These are phyloP conservation scores for Pyrocephalus nanus DNA, from an alignment of 2,797 vertebrate genomes.

Conservation along the genomic window DNA sequence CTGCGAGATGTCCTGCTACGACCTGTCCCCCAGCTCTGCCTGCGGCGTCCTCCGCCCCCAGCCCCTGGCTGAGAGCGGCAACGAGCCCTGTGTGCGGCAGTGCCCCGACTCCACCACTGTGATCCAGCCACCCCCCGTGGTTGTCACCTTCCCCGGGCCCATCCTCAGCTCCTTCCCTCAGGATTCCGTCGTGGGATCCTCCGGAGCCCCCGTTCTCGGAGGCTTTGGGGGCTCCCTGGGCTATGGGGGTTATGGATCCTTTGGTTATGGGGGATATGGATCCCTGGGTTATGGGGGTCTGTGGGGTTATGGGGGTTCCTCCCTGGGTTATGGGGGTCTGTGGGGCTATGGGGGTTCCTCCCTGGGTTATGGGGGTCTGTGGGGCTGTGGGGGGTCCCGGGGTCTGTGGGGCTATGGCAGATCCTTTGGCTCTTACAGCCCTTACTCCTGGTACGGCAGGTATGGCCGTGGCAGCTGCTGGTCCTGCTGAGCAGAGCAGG, in stretches of 20 bases:
- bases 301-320: neutral
- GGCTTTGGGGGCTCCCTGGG: neutral
- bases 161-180: slow-evolving; percentile 2
- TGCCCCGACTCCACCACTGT: neutral
- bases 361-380: neutral
- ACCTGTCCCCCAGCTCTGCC: neutral
- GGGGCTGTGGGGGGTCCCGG: neutral
- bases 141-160: neutral
- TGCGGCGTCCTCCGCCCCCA: neutral
- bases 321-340: neutral
- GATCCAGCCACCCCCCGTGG: neutral
- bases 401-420: neutral
- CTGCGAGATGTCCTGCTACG: neutral
- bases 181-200: neutral
- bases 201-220: neutral
- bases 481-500: neutral
- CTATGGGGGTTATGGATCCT: neutral
- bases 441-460: neutral
- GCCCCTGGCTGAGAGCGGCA: neutral
- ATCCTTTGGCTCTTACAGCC: neutral
- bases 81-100: neutral
- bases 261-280: neutral
- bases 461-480: neutral
- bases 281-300: neutral
- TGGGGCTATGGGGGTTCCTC: neutral